Conservation (phyloP, 2,888 invertebrate genomes). For the Machimus atricapillus region DNA sequence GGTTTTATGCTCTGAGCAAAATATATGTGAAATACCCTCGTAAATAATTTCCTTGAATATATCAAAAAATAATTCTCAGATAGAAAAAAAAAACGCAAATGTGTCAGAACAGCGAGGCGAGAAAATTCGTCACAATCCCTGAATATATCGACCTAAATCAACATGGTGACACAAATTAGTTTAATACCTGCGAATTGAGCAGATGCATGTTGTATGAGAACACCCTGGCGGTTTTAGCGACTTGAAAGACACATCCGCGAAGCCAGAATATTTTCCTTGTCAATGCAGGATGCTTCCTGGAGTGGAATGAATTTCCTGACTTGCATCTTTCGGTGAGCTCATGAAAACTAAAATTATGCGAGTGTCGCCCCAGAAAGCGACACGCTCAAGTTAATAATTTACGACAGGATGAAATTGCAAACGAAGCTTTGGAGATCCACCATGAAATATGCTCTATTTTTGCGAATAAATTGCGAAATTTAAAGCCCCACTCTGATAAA, state of each 20-base stretch:
- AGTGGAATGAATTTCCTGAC: background rate
- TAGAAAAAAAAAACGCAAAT: background rate
- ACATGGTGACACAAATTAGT: background rate
- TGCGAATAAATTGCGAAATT: slow-evolving; percentile 15
- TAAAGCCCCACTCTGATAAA: slow-evolving; percentile 1
- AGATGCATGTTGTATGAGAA: background rate
- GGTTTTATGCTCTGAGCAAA: background rate
- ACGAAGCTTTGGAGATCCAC: background rate
- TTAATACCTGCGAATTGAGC: background rate
- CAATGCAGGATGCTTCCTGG: background rate
- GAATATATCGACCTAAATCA: background rate
- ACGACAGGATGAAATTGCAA: slow-evolving; percentile 13
- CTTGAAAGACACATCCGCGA: background rate
- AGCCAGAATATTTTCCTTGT: background rate
- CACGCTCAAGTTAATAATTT: slow-evolving; percentile 18
- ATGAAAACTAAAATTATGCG: slow-evolving; percentile 25
- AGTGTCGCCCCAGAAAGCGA: background rate
- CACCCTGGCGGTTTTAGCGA: background rate
- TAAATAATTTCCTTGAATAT: background rate
- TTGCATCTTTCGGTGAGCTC: slow-evolving; percentile 5
- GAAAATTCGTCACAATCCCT: background rate
- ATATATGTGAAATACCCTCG: background rate
- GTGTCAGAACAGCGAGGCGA: background rate
- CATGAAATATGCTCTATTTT: background rate
- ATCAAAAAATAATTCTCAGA: background rate